Evolutionary conservation across 2,888 invertebrate genomes (phyloP).

Genomic region (Herminia tarsipennalis): DNA sequence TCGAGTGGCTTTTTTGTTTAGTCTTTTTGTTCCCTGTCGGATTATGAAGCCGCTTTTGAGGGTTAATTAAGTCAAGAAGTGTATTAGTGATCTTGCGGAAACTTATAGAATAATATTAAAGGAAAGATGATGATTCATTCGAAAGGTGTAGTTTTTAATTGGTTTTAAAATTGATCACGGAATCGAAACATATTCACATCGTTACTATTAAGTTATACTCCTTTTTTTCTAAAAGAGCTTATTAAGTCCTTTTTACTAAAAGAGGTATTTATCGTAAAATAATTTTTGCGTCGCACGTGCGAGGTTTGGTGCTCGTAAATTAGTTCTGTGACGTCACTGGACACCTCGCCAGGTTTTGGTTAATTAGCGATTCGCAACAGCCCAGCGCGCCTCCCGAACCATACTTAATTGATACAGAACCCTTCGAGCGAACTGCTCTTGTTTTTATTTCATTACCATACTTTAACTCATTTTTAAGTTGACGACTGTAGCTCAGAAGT

Average conservation of each 20-base stretch:
- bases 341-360: slow-evolving; percentile 65
- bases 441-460: slow-evolving; percentile 7
- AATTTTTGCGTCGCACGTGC: slow-evolving; percentile 23
- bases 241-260: no score
- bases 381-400: slow-evolving; percentile 43
- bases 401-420: slow-evolving; percentile 67
- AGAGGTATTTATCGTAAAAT: no score
- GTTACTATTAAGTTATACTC: no score
- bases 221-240: no score
- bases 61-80: slow-evolving; percentile 78
- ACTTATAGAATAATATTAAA: slow-evolving; percentile 51
- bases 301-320: slow-evolving; percentile 37
- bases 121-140: slow-evolving; percentile 49
- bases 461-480: not conserved
- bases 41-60: slow-evolving; percentile 74
- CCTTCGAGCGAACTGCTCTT: slow-evolving; percentile 46
- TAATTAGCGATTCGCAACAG: slow-evolving; percentile 80
- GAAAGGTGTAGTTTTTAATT: slow-evolving; percentile 32
- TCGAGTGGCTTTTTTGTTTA: slow-evolving; percentile 70
- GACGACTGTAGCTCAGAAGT: no score
- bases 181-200: no score
- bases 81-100: slow-evolving; percentile 73
- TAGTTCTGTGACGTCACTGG: slow-evolving; percentile 53
- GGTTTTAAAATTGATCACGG: not conserved
- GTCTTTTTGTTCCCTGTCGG: slow-evolving; percentile 68